phyloP scores from a whole-genome alignment of 1,140 invertebrate genomes.

The Drosophila suzukii region DNA sequence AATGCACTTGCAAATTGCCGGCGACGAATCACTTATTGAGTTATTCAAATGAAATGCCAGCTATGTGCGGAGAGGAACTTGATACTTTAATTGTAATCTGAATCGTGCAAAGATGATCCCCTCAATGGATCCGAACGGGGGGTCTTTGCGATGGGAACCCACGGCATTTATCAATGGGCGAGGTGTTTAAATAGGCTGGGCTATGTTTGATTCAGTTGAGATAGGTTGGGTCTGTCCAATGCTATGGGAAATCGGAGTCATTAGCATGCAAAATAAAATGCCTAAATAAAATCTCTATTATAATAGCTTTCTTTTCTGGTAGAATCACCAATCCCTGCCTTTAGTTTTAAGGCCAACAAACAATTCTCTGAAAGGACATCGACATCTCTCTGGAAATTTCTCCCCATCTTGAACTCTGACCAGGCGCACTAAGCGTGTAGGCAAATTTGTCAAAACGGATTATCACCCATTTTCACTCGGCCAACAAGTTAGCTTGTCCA shows the following conservation, averaged over 20 bases:
- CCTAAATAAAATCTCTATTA: neutral
- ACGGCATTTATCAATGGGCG: slow-evolving; percentile 37
- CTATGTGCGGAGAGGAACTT: slow-evolving; percentile 67
- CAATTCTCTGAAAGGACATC: slow-evolving; percentile 21
- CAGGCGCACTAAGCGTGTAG: slow-evolving; percentile 66
- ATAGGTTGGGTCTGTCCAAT: slow-evolving; percentile 27
- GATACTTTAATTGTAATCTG: slow-evolving; percentile 66
- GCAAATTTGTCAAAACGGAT: slow-evolving; percentile 83
- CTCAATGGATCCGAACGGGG: slow-evolving; percentile 3
- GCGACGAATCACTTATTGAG: slow-evolving; percentile 69
- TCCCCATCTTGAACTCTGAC: slow-evolving; percentile 66
- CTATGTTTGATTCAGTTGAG: slow-evolving; percentile 29
- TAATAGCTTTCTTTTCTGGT: no score
- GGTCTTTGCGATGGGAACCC: slow-evolving; percentile 8
- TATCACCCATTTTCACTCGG: slow-evolving; percentile 80
- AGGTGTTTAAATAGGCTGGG: slow-evolving; percentile 11
- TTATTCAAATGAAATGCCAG: slow-evolving; percentile 78
- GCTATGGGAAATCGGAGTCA: slow-evolving; percentile 6
- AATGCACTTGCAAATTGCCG: slow-evolving; percentile 62
- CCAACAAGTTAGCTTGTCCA: slow-evolving; percentile 55
- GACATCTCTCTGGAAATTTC: slow-evolving; percentile 50
- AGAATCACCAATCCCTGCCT: neutral
- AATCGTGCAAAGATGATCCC: slow-evolving; percentile 44
- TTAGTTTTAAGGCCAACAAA: neutral
- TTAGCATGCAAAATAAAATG: neutral